phyloP scores from a whole-genome alignment of 2,797 vertebrate genomes.

The Parauchenoglanis ngamensis region DNA sequence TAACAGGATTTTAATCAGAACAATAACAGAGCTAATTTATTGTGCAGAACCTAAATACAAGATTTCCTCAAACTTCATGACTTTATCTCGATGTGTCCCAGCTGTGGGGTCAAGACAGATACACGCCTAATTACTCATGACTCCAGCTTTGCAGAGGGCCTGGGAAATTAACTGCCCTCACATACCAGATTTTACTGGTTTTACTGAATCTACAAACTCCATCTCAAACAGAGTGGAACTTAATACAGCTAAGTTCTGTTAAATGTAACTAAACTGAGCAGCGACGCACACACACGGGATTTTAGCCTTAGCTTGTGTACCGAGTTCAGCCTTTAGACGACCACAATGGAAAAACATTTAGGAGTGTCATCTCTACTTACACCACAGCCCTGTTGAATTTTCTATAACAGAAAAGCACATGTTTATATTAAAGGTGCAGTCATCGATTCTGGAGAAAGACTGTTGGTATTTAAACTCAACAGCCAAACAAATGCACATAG shows the following conservation, averaged over 20 bases:
- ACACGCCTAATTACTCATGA: conserved; percentile 18
- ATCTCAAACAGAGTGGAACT: neutral
- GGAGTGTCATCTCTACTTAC: neutral
- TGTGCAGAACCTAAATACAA: neutral
- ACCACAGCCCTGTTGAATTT: neutral
- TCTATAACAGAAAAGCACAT: neutral
- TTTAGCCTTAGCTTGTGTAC: neutral
- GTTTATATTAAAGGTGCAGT: no score
- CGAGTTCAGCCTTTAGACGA: neutral
- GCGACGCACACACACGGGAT: neutral
- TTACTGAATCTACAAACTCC: conserved; percentile 33
- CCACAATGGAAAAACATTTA: neutral
- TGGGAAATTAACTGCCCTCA: conserved; percentile 42
- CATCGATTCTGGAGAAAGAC: no score
- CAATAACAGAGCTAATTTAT: neutral
- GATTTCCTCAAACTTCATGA: neutral
- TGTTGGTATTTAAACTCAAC: no score
- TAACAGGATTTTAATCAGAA: neutral
- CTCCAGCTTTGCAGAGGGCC: neutral
- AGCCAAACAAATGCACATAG: no score
- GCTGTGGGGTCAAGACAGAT: conserved; percentile 1
- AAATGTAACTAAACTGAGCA: neutral
- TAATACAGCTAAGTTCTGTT: neutral
- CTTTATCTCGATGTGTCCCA: conserved; percentile 9
- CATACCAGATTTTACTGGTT: conserved; percentile 51